Conservation (phyloP, 2,888 invertebrate genomes). For the Ormyrus thymus region DNA sequence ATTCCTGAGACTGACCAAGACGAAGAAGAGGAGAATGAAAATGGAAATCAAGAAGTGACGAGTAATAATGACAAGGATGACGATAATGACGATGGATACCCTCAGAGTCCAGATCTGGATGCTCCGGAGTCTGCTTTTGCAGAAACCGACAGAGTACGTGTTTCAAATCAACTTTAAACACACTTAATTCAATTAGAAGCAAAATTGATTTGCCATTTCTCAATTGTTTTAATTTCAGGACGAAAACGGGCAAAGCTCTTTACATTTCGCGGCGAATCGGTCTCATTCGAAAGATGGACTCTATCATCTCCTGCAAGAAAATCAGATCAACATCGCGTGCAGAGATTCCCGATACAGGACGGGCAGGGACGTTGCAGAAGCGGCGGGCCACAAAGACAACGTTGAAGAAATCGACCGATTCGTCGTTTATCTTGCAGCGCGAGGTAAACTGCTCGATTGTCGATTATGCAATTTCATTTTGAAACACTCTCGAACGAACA, state of each 20-base stretch:
- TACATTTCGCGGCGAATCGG: constrained; percentile 91
- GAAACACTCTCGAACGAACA: not conserved
- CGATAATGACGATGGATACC: constrained; percentile 69
- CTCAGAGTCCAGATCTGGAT: constrained; percentile 68
- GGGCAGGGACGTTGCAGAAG: constrained; percentile 89
- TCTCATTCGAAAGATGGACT: constrained; percentile 88
- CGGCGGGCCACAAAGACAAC: constrained; percentile 86
- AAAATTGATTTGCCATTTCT: not conserved
- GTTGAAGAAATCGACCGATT: constrained; percentile 88
- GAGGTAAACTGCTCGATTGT: constrained; percentile 77
- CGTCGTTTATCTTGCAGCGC: constrained; percentile 85
- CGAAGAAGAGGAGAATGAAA: constrained; percentile 48
- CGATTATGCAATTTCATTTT: not conserved
- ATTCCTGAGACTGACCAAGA: constrained; percentile 63
- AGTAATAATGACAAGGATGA: constrained; percentile 57
- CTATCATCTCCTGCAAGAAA: constrained; percentile 87
- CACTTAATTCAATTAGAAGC: not conserved
- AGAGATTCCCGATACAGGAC: constrained; percentile 92
- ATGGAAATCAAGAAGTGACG: constrained; percentile 20
- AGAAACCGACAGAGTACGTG: constrained; percentile 58
- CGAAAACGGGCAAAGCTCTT: constrained; percentile 91
- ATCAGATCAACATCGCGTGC: constrained; percentile 86
- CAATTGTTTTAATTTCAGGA: constrained; percentile 78
- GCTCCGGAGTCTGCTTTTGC: constrained; percentile 67
- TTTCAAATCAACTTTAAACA: not conserved